Conservation (phyloP, 1,140 invertebrate genomes). For the Temnothorax longispinosus region DNA sequence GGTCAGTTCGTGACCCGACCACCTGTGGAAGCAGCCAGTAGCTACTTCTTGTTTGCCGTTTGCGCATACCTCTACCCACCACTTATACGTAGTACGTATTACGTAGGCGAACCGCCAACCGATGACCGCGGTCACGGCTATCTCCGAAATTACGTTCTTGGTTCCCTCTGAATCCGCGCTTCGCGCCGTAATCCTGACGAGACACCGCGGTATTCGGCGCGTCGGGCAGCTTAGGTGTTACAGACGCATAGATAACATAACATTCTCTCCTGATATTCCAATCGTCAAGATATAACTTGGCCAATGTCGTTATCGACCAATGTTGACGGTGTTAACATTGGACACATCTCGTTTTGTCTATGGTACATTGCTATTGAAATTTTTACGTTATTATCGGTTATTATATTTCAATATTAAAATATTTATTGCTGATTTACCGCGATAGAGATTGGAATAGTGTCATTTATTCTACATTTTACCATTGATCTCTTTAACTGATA, state of each 20-base stretch:
- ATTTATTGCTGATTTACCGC: background rate
- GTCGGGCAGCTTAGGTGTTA: constrained; percentile 53
- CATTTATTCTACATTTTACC: background rate
- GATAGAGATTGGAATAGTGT: background rate
- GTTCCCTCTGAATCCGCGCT: constrained; percentile 51
- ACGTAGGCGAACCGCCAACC: constrained; percentile 75
- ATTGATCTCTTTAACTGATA: background rate
- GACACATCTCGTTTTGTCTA: background rate
- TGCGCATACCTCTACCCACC: constrained; percentile 77
- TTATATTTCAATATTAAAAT: constrained; percentile 5
- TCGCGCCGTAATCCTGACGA: constrained; percentile 60
- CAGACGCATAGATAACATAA: constrained; percentile 53
- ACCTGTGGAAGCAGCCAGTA: constrained; percentile 83
- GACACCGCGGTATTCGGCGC: constrained; percentile 60
- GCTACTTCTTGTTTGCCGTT: constrained; percentile 81
- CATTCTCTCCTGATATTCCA: constrained; percentile 46
- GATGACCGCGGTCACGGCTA: constrained; percentile 71
- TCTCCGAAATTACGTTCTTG: constrained; percentile 64
- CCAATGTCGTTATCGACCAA: background rate
- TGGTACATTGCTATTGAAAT: background rate
- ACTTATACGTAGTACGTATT: constrained; percentile 81
- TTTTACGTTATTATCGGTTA: too few species aligned
- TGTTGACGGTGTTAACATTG: background rate
- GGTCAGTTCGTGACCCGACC: constrained; percentile 83
- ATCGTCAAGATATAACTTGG: constrained; percentile 3